Percentiles rank a stretch among this genome's conserved stretches.
Evolutionary conservation across 2,797 vertebrate genomes (phyloP).

Genomic region (Premnoplex brunnescens): DNA sequence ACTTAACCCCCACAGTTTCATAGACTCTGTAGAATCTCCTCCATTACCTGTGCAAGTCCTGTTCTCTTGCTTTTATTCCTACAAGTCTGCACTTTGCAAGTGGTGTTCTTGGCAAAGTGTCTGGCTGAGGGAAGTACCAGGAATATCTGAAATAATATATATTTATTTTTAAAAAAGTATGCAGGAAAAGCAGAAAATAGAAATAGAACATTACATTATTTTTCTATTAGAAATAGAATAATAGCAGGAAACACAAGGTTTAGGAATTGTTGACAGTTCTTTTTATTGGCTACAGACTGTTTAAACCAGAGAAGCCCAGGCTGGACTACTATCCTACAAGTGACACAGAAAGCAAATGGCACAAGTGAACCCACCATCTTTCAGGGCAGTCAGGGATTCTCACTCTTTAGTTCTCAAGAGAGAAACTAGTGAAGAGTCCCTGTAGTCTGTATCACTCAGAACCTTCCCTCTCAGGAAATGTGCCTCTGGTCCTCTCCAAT

Average conservation of each 20-base stretch:
- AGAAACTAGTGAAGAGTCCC: background rate
- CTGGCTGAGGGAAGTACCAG: background rate
- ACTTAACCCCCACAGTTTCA: background rate
- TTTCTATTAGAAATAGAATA: background rate
- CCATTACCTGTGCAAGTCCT: background rate
- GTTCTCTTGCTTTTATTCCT: background rate
- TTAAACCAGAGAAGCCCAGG: background rate
- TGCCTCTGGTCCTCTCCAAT: background rate
- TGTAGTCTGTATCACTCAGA: background rate
- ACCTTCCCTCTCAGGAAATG: background rate
- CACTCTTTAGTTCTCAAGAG: background rate
- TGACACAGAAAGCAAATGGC: background rate
- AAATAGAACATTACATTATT: background rate
- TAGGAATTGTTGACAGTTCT: background rate
- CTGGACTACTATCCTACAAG: background rate
- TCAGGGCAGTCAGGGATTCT: background rate
- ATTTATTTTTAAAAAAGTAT: background rate
- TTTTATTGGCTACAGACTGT: background rate
- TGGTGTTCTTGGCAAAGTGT: background rate
- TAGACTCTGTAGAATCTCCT: background rate
- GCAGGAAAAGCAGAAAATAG: background rate
- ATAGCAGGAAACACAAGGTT: background rate
- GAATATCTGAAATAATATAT: background rate
- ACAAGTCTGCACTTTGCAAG: background rate
- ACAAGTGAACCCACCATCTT: background rate